Conservation (phyloP, 1,140 invertebrate genomes). For the Diuraphis noxia region DNA sequence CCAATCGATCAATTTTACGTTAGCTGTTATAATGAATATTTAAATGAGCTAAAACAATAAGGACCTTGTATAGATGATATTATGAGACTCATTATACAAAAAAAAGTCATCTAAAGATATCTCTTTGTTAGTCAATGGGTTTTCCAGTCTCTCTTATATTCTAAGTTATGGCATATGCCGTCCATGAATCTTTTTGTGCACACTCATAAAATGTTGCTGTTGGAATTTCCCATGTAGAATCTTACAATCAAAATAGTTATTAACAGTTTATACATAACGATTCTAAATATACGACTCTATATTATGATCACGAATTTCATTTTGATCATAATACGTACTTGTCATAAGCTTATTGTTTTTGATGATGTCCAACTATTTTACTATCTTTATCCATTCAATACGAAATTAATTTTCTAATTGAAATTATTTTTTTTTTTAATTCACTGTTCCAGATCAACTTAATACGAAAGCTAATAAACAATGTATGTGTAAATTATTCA, state of each 20-base stretch:
- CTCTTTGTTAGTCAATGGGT: constrained; percentile 1
- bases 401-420: not conserved
- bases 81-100: not conserved
- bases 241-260: not conserved
- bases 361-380: not conserved
- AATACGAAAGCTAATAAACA: not conserved
- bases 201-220: not conserved
- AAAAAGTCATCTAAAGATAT: not conserved
- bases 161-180: not conserved
- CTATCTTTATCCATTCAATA: not conserved
- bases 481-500: not conserved
- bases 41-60: constrained; percentile 5
- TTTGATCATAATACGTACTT: not conserved
- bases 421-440: not conserved
- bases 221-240: constrained; percentile 24
- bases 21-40: not conserved
- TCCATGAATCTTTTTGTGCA: not conserved
- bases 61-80: not conserved
- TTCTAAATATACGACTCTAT: not conserved
- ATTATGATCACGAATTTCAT: constrained; percentile 27
- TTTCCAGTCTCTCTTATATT: not conserved
- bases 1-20: not conserved
- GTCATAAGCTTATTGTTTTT: not conserved
- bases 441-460: not conserved
- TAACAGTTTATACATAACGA: not conserved